These are phyloP conservation scores for Sinocyclocheilus maitianheensis DNA, from an alignment of 2,113 vertebrate species.

Conservation along the genomic window DNA sequence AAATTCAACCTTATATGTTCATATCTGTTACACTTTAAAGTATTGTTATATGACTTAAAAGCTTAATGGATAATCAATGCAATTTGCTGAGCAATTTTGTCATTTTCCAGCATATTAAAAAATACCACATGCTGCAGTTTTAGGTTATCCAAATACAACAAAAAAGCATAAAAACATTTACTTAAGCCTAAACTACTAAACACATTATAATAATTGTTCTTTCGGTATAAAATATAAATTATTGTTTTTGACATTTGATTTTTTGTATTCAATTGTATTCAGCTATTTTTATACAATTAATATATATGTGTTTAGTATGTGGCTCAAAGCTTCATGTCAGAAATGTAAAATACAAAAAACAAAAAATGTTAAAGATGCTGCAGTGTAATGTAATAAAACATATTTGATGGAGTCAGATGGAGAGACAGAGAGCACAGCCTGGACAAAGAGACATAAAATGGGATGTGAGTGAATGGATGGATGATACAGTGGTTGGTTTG, in stretches of 20 bases:
- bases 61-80: no score
- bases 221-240: background rate
- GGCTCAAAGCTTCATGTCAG: background rate
- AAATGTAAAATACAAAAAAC: no score
- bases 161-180: background rate
- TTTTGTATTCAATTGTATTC: background rate
- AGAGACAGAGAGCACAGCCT: conserved; percentile 10
- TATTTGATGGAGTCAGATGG: background rate
- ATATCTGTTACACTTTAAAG: background rate
- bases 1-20: background rate
- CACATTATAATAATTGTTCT: background rate
- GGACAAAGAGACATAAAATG: conserved; percentile 27
- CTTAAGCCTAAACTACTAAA: conserved; percentile 19
- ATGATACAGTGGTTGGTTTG: conserved; percentile 67
- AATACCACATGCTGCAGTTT: background rate
- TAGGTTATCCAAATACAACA: conserved; percentile 8
- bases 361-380: background rate
- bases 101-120: background rate
- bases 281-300: background rate
- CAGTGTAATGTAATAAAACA: background rate
- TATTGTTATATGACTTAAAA: no score
- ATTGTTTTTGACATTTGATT: background rate
- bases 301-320: conserved; percentile 22
- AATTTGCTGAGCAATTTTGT: background rate
- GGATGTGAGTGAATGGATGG: conserved; percentile 18